A percentile compares a stretch with the other conserved stretches of the same genome.
phyloP scores from a whole-genome alignment of 2,113 vertebrate species.

The Alces alces region DNA sequence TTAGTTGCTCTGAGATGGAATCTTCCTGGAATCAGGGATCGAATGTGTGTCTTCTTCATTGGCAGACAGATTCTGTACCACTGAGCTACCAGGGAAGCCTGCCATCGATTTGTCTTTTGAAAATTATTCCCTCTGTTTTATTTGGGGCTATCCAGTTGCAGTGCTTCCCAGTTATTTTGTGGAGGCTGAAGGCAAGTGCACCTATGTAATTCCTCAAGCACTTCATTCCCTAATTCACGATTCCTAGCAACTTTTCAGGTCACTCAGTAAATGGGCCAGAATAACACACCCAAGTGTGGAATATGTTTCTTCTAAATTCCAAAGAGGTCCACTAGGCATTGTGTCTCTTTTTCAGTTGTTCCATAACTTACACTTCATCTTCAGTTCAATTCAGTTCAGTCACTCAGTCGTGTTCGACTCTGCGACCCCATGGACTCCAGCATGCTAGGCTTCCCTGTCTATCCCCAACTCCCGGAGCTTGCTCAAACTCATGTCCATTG shows the following conservation, averaged over 20 bases:
- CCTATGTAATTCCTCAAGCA: not conserved
- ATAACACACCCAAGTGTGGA: not conserved
- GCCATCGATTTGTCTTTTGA: not conserved
- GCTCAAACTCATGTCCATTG: not conserved
- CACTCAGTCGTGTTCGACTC: fast-evolving
- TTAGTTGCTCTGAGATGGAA: not conserved
- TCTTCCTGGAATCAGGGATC: not conserved
- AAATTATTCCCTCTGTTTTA: not conserved
- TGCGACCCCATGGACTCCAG: not conserved
- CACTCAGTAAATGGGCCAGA: not conserved
- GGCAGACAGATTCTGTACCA: not conserved
- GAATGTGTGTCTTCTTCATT: not conserved
- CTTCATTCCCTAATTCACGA: not conserved
- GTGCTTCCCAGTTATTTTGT: not conserved
- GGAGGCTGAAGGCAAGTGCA: not conserved
- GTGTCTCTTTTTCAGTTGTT: not conserved
- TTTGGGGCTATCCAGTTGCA: not conserved
- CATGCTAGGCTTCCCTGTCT: not conserved
- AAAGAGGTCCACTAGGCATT: not conserved
- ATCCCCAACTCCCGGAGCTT: not conserved
- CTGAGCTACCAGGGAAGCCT: not conserved
- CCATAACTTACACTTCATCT: not conserved
- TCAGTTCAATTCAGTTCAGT: not conserved
- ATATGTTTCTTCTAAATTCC: not conserved
- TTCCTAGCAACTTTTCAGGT: not conserved